Conservation (phyloP, 2,113 vertebrate species). For the Glareola pratincola region DNA sequence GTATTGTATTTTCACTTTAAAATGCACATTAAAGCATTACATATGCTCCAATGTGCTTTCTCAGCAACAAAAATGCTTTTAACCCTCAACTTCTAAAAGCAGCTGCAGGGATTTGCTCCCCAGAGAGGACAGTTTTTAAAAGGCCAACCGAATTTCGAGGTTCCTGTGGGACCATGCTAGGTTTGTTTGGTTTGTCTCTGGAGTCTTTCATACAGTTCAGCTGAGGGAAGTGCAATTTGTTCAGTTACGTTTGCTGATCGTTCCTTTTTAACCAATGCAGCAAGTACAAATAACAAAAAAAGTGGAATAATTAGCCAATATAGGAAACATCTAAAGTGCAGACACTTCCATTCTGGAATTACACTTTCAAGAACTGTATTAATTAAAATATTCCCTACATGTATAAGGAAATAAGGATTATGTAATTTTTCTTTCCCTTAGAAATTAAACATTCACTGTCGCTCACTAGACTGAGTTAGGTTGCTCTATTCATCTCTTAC, state of each 20-base stretch:
- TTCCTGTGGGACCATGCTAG: conserved; percentile 9
- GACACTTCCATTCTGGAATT: neutral
- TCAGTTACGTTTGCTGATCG: conserved; percentile 50
- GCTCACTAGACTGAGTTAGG: neutral
- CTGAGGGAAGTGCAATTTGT: conserved; percentile 55
- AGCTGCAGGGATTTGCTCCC: conserved; percentile 51
- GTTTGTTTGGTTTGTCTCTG: conserved; percentile 42
- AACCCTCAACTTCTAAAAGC: conserved; percentile 59
- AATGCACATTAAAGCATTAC: conserved; percentile 49
- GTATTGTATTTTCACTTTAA: conserved; percentile 53
- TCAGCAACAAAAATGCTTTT: conserved; percentile 65
- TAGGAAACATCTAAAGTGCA: neutral
- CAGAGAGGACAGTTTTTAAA: conserved; percentile 38
- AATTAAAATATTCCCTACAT: neutral
- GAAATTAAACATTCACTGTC: neutral
- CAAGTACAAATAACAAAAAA: neutral
- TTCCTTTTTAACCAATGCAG: conserved; percentile 42
- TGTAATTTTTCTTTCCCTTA: neutral
- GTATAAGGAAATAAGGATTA: neutral
- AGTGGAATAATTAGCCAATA: neutral
- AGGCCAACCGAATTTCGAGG: conserved; percentile 7
- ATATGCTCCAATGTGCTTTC: conserved; percentile 33
- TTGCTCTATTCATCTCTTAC: neutral
- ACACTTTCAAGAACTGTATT: neutral
- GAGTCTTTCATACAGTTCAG: conserved; percentile 39